phyloP scores from a whole-genome alignment of 2,888 invertebrate genomes.

The Leptothorax acervorum region DNA sequence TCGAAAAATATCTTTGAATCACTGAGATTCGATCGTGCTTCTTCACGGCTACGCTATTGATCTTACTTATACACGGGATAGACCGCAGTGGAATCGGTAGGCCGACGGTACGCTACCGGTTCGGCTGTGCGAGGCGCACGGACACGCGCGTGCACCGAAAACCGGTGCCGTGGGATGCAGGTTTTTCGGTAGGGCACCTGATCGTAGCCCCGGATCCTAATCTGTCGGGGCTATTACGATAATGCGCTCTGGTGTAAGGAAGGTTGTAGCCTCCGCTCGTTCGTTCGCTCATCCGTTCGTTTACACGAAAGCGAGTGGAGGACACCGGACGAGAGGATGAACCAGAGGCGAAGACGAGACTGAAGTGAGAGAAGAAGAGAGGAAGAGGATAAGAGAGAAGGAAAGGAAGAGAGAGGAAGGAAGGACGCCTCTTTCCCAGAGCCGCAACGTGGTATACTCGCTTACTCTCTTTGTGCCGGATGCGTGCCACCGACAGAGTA shows the following conservation, averaged over 20 bases:
- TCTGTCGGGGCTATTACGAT: slow-evolving; percentile 72
- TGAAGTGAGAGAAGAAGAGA: slow-evolving; percentile 24
- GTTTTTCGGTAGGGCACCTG: slow-evolving; percentile 72
- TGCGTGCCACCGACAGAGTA: slow-evolving; percentile 80
- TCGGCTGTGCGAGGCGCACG: slow-evolving; percentile 50
- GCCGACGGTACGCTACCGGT: slow-evolving; percentile 56
- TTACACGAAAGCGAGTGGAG: slow-evolving; percentile 62
- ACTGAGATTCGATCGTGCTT: neutral
- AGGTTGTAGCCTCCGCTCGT: slow-evolving; percentile 56
- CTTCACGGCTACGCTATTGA: slow-evolving; percentile 64
- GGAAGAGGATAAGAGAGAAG: slow-evolving; percentile 27
- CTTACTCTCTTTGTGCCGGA: slow-evolving; percentile 82
- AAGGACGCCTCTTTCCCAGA: slow-evolving; percentile 81
- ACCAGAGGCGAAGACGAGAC: slow-evolving; percentile 26
- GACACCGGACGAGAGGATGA: slow-evolving; percentile 47
- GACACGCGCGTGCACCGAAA: slow-evolving; percentile 55
- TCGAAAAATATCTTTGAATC: neutral
- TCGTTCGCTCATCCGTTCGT: slow-evolving; percentile 32
- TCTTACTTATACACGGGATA: slow-evolving; percentile 52
- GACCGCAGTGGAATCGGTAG: neutral
- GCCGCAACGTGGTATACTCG: slow-evolving; percentile 70
- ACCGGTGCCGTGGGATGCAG: slow-evolving; percentile 67
- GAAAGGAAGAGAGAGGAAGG: slow-evolving; percentile 63
- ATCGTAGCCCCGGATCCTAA: slow-evolving; percentile 68
- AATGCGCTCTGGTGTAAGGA: slow-evolving; percentile 71